Evolutionary conservation across 1,140 invertebrate species (phyloP), one percentile per base, ranked within the genome.

Genomic region (Tetramorium alpestre): DNA sequence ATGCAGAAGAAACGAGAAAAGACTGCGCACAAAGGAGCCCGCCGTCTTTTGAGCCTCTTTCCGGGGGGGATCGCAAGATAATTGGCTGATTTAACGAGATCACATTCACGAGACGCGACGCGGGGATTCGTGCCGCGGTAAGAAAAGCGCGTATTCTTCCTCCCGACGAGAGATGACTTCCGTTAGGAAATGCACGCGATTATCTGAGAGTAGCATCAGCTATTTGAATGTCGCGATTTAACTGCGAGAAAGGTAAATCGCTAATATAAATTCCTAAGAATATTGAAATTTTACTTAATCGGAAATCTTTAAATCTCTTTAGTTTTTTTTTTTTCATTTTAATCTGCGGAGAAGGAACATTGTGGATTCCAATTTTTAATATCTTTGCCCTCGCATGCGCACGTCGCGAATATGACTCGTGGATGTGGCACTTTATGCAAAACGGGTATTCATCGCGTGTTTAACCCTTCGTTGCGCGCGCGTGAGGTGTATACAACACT

Each of bases 41-140:
- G n/a, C 56, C 47, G 77, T 72, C 70, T 82, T 82, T 4, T 51
- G 38, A 49, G 28, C 54, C 38, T 54, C 54, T 70, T 76, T 44
- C n/a, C 2, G 3, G 7, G 22, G 67, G 18, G 67, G 18, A 49
- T 54, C 28, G 22, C 28, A 11, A 49, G 62, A 88, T 85, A 73
- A 88, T 86, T 80, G 84, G 75, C 51, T 58, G 65, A 38, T n/a
- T 72, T 86, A 86, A 86, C 56, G 41, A 69, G 51, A 11, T 77
- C 70, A 49, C 25, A 25, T 84, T 73, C 41, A 49, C 38, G 33
- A 10, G 13, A 70, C 2, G 33, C 33, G 33, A 70, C 5, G 33
- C 13, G 28, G 8, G 10, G 22, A 44, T 81, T 75, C 62, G 47
- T 54, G 28, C 13, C 18, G 18, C 10, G 44, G 8, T 73, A 33